A percentile compares a stretch with the other conserved stretches of the same genome.
Conservation (phyloP, 2,113 vertebrate species). For the Monarcha castaneiventris region DNA sequence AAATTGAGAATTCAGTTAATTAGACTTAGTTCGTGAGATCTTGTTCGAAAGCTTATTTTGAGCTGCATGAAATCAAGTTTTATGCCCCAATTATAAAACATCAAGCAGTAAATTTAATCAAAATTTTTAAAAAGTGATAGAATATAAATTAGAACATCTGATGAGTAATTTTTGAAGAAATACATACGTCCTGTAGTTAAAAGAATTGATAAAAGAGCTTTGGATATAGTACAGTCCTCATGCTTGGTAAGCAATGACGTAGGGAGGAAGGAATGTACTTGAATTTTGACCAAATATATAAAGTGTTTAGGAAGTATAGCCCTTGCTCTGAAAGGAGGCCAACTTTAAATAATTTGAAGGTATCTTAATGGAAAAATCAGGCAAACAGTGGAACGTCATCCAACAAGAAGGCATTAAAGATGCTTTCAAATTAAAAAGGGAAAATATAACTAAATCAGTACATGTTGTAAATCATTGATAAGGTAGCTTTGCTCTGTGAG, state of each 20-base stretch:
- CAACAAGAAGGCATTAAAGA: background rate
- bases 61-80: background rate
- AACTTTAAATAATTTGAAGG: background rate
- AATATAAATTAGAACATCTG: background rate
- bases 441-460: background rate
- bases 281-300: conserved; percentile 25
- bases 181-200: background rate
- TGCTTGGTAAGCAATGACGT: background rate
- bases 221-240: background rate
- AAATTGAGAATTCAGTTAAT: background rate
- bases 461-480: background rate
- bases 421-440: background rate
- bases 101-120: background rate
- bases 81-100: background rate
- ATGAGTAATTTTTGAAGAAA: background rate
- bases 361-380: background rate
- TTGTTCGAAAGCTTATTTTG: background rate
- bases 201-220: background rate
- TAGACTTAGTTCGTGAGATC: background rate
- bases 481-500: background rate
- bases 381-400: background rate
- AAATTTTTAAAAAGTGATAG: background rate
- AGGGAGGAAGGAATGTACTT: conserved; percentile 26
- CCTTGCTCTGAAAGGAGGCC: background rate
- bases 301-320: background rate